Base-by-base conservation (phyloP, 2,888 invertebrate genomes). In the Steinernema carpocapsae region DNA sequence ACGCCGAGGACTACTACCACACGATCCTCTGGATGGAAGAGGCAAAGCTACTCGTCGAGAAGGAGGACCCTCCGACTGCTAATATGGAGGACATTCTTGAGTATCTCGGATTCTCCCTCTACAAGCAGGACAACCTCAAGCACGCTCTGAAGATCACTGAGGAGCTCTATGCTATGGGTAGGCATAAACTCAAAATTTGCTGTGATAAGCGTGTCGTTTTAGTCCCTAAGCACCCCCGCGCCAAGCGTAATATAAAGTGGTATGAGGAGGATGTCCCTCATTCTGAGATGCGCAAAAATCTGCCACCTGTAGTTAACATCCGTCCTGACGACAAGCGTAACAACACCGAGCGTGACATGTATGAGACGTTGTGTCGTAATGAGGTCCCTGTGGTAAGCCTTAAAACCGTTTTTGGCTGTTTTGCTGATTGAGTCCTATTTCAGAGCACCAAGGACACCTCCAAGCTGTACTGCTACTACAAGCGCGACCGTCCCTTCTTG, bases 1-100 rank as follows among this genome's bases (percentile, higher is more conserved):
- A 94, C 87, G 92, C 93, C 83, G 93, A 93, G 32, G 97, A 99
- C 89, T 94, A 92, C 88, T 93, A 93, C 85, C 96, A 97, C 88
- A 94, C 96, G 0, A 91, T 94, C 0, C 90, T 94, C 70, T 99
- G 99, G 99, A 97, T 97, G 96, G 91, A 92, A 80, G 94, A 95
- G 89, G 94, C 97, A 0, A 92, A 93, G 78, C 91, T 92, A 79
- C 91, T 92, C 72, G 51, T 76, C 12, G 80, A 56, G 32, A 76
- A 77, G 19, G 85, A 85, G 70, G 76, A 74, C 10, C 78, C 79
- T 4, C 83, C 83, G 10, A 79, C 82, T 24, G 75, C 76, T 26
- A 72, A 72, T 32, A 43, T 76, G 48, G 79, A 82, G 45, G 81
- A 81, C 73, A 92, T 97, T 81, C 89, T 97, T 74, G 97, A 97